Conservation (phyloP, 2,113 vertebrate species). For the Tursiops truncatus region DNA sequence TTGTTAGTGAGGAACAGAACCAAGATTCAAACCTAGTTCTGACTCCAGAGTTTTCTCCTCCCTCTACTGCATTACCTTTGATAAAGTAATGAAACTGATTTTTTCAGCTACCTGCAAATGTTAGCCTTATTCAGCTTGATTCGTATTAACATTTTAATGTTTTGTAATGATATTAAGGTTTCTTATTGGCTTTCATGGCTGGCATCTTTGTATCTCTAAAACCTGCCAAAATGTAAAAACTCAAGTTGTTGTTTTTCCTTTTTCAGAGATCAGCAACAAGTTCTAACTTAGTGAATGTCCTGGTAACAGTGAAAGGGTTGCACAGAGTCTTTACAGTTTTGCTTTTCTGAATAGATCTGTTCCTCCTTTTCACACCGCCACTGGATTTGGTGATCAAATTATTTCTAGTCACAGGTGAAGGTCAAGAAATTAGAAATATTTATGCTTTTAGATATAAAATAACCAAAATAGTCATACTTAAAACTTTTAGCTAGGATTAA, state of each 20-base stretch:
- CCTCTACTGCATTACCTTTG: background rate
- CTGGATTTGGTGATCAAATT: background rate
- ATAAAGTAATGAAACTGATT: background rate
- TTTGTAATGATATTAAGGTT: background rate
- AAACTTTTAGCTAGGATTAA: background rate
- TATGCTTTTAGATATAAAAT: background rate
- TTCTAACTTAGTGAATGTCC: background rate
- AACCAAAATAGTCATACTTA: conserved; percentile 4
- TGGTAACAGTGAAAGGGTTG: background rate
- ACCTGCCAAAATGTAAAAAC: background rate
- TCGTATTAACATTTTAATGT: background rate
- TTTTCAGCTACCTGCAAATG: background rate
- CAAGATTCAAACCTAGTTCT: background rate
- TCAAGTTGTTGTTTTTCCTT: background rate
- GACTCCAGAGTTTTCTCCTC: background rate
- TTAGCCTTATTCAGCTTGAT: background rate
- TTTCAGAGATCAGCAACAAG: background rate
- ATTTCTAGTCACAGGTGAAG: background rate
- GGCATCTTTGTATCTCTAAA: background rate
- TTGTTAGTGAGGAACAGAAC: background rate
- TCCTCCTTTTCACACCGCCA: background rate
- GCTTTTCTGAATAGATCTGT: background rate
- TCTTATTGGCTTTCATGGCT: background rate
- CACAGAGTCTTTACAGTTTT: background rate
- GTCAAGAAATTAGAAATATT: background rate